phyloP scores from a whole-genome alignment of 2,113 vertebrate species.

The Piprites chloris region DNA sequence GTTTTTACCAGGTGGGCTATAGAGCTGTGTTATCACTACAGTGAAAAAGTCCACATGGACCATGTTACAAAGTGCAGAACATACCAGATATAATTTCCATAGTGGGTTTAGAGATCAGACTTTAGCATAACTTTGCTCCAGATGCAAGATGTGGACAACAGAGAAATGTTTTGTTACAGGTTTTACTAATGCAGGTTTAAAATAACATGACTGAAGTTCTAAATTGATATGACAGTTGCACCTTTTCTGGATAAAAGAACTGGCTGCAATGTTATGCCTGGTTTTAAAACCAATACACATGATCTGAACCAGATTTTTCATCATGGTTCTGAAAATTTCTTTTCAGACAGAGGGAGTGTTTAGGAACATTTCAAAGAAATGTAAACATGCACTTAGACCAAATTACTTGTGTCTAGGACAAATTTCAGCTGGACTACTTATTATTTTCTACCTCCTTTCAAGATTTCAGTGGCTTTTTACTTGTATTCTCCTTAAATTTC shows the following conservation, averaged over 20 bases:
- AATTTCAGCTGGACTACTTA: background rate
- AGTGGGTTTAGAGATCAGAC: constrained; percentile 33
- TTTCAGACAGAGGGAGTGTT: background rate
- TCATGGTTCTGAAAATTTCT: constrained; percentile 1
- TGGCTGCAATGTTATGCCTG: constrained; percentile 34
- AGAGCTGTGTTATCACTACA: constrained; percentile 26
- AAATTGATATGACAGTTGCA: constrained; percentile 68
- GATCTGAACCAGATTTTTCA: constrained; percentile 64
- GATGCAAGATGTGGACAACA: constrained; percentile 43
- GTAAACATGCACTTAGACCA: background rate
- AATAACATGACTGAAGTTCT: constrained; percentile 68
- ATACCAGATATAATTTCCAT: constrained; percentile 34
- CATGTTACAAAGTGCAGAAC: constrained; percentile 54
- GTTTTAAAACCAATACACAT: constrained; percentile 58
- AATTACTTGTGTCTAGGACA: background rate
- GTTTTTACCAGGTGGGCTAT: constrained; percentile 48
- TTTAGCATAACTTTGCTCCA: constrained; percentile 48
- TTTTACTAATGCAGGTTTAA: constrained; percentile 61
- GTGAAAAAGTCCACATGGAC: background rate
- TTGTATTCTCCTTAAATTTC: background rate
- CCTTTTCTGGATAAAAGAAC: constrained; percentile 58
- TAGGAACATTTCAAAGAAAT: constrained; percentile 27
- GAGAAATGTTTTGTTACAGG: constrained; percentile 28
- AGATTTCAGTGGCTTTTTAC: background rate
- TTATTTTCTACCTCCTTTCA: background rate